Conservation (phyloP, 2,888 invertebrate species). For the Pterostichus madidus region DNA sequence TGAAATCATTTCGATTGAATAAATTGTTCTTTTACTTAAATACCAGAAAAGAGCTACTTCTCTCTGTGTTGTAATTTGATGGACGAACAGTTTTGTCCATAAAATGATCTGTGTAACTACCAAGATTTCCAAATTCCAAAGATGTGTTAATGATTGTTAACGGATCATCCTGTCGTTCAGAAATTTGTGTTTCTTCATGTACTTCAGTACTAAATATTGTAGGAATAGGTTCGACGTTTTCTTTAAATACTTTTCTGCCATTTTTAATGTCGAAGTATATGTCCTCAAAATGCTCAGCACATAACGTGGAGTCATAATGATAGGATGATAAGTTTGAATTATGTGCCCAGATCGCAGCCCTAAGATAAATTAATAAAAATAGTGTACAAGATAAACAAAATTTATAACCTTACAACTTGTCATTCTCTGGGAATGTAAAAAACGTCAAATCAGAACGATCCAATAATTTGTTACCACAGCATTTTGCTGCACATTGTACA, state of each 20-base stretch:
- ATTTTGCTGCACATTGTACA: conserved; percentile 30
- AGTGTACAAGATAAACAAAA: neutral
- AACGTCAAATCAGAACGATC: conserved; percentile 22
- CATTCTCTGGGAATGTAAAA: conserved; percentile 28
- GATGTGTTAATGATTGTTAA: neutral
- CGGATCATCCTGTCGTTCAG: neutral
- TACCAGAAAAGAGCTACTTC: too few relatives aligned
- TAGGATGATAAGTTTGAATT: neutral
- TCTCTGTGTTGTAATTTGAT: too few relatives aligned
- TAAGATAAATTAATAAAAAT: neutral
- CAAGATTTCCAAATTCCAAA: too few relatives aligned
- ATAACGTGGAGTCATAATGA: conserved; percentile 5
- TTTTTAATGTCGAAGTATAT: conserved; percentile 1
- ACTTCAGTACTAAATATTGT: neutral
- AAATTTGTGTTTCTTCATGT: neutral
- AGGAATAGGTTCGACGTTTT: conserved; percentile 10
- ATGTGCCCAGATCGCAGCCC: conserved; percentile 8
- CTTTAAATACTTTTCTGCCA: conserved; percentile 1
- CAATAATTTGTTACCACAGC: conserved; percentile 14
- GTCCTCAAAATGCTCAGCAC: conserved; percentile 40
- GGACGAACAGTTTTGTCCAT: too few relatives aligned
- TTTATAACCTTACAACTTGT: conserved; percentile 28
- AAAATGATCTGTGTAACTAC: too few relatives aligned
- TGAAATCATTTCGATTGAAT: neutral
- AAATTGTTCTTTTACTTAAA: too few relatives aligned